Conservation (phyloP, 2,113 vertebrate species). For the Dicerorhinus sumatrensis region DNA sequence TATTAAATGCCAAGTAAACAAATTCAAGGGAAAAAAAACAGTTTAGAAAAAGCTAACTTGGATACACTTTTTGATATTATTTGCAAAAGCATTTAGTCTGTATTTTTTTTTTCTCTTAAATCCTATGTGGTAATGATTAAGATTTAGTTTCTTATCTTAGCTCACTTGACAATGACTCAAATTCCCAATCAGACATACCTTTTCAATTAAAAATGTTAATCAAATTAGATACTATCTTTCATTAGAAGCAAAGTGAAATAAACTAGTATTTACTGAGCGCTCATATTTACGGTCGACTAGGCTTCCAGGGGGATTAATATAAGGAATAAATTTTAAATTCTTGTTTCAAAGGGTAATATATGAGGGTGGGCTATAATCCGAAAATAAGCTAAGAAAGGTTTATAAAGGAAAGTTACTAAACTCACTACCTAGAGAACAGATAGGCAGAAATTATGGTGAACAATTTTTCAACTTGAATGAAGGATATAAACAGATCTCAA, state of each 20-base stretch:
- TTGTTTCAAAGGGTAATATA: background rate
- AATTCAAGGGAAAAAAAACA: background rate
- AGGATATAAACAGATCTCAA: background rate
- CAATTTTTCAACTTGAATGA: background rate
- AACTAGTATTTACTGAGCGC: background rate
- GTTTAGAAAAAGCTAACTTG: background rate
- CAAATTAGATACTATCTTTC: background rate
- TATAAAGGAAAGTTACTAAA: background rate
- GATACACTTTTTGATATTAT: background rate
- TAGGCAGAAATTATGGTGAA: background rate
- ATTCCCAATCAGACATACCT: background rate
- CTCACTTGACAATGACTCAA: conserved; percentile 29
- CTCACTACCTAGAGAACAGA: background rate
- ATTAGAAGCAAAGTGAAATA: background rate
- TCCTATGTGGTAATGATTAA: background rate
- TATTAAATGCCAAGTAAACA: background rate
- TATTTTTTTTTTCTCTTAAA: background rate
- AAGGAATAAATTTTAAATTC: background rate
- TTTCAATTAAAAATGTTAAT: conserved; percentile 33
- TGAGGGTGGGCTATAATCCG: background rate
- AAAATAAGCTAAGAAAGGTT: background rate
- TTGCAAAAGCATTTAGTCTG: background rate
- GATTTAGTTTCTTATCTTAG: background rate
- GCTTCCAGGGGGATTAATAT: background rate
- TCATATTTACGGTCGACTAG: background rate